phyloP scores from a whole-genome alignment of 30 jellyfish, hydroid and myxozoan genomes.

The Turritopsis rubra region DNA sequence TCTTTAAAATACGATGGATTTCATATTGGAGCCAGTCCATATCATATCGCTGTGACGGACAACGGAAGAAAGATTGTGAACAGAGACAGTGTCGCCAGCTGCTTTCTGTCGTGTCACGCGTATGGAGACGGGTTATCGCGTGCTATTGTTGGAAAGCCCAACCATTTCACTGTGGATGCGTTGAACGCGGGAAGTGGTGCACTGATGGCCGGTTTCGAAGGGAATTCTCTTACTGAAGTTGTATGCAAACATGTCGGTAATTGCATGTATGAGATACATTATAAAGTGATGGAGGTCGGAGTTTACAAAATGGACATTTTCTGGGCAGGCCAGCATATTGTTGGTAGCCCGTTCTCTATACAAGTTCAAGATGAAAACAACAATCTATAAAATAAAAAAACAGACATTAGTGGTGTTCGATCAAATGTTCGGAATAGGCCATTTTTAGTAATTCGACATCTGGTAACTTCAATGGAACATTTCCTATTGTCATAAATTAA shows the following conservation, averaged over 20 bases:
- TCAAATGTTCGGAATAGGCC: too few species aligned
- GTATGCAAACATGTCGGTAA: constrained; percentile 75
- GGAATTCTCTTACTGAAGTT: constrained; percentile 57
- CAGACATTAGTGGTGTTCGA: too few species aligned
- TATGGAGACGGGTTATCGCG: constrained; percentile 47
- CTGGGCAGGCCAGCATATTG: constrained; percentile 76
- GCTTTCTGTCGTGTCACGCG: constrained; percentile 41
- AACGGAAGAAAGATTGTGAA: constrained; percentile 17
- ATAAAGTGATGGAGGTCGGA: constrained; percentile 47
- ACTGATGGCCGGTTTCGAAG: constrained; percentile 72
- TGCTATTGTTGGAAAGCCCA: constrained; percentile 55
- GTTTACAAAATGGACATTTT: constrained; percentile 44
- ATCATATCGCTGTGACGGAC: constrained; percentile 38
- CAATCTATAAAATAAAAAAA: not conserved
- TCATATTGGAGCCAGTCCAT: constrained; percentile 85
- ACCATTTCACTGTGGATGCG: constrained; percentile 64
- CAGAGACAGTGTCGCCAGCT: constrained; percentile 14
- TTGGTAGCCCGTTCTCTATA: constrained; percentile 70
- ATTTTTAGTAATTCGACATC: too few species aligned
- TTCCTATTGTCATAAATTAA: too few species aligned
- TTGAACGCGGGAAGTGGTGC: constrained; percentile 83
- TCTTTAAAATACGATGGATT: constrained; percentile 69
- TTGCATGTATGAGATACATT: constrained; percentile 68
- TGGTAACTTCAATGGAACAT: too few species aligned
- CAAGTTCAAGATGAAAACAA: constrained; percentile 31